Base-by-base conservation (phyloP, 2,797 vertebrate species). In the Malurus splendens region DNA sequence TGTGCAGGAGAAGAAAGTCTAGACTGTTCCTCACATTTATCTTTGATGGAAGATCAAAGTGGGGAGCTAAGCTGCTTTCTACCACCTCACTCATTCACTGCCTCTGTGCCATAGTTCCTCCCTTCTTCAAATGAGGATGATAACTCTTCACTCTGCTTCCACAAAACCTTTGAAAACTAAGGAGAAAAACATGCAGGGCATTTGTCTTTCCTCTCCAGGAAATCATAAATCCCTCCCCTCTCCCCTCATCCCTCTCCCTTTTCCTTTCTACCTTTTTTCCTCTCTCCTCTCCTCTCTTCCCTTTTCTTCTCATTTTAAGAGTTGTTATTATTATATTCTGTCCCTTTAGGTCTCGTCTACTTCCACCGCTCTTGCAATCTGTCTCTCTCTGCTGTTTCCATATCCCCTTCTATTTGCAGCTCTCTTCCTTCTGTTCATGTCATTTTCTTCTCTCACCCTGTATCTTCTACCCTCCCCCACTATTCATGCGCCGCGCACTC, bases 341-440 rank as follows among this genome's bases (percentile, higher is more conserved):
- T 94, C 90, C 92, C 85, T 93, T 65, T 84, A 91, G 83, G 91
- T 89, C 85, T 92, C 74, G 78, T 93, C 81, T 90, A 75, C 90
- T 94, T 95, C 90, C 90, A 87, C 81, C 0, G 14, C 82, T 90
- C 82, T 65, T 85, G 72, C 90, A 93, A 94, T 93, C 92, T 92
- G 90, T 95, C 86, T 94, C 80, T 90, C 67, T 95, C 87, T 94
- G 83, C 84, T 93, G 92, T 94, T 94, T 95, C 93, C 93, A 90
- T 90, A 94, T 93, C 92, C 83, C 81, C 83, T 95, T 96, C 93
- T 91, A 93, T 95, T 92, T 87, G 85, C 86, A 94, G 92, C 92
- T 94, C 81, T 82, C 89, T 92, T 95, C 92, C 90, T 95, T 95
- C 94, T 95, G 93, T 95, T 95, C 90, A 91, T 95, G 92, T 93